phyloP scores from a whole-genome alignment of 2,113 vertebrate species.

The Solea solea region DNA sequence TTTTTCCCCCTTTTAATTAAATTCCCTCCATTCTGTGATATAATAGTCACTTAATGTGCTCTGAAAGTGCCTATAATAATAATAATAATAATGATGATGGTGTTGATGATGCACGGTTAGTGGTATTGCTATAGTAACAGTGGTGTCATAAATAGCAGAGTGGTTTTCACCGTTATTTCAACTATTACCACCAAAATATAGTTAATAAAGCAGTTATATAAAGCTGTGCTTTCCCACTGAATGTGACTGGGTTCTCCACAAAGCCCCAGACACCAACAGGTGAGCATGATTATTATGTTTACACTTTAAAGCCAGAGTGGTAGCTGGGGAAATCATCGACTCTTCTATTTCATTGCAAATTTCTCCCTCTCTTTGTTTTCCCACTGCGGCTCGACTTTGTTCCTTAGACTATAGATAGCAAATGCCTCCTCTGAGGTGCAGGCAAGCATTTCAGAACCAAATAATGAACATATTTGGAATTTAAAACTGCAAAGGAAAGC shows the following conservation, averaged over 20 bases:
- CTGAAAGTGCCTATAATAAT: constrained; percentile 23
- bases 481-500: constrained; percentile 43
- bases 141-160: constrained; percentile 17
- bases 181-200: constrained; percentile 7
- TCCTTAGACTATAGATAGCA: constrained; percentile 53
- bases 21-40: constrained; percentile 12
- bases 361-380: constrained; percentile 39
- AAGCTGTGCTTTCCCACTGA: constrained; percentile 23
- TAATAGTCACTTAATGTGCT: constrained; percentile 35
- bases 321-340: constrained; percentile 75
- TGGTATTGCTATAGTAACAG: constrained; percentile 10
- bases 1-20: constrained; percentile 25
- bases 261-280: constrained; percentile 56
- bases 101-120: constrained; percentile 12
- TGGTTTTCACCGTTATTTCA: constrained; percentile 20
- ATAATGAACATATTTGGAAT: constrained; percentile 50
- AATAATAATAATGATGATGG: constrained; percentile 9
- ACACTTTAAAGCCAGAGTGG: constrained; percentile 67
- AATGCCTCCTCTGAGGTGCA: constrained; percentile 32
- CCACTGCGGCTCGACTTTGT: constrained; percentile 41
- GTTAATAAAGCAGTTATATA: constrained; percentile 48
- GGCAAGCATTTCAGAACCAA: constrained; percentile 46
- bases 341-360: constrained; percentile 50
- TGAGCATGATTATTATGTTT: constrained; percentile 77
- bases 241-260: constrained; percentile 28